These are phyloP conservation scores for Leptodactylus fuscus DNA, from an alignment of 2,113 vertebrate genomes.

Conservation along the genomic window DNA sequence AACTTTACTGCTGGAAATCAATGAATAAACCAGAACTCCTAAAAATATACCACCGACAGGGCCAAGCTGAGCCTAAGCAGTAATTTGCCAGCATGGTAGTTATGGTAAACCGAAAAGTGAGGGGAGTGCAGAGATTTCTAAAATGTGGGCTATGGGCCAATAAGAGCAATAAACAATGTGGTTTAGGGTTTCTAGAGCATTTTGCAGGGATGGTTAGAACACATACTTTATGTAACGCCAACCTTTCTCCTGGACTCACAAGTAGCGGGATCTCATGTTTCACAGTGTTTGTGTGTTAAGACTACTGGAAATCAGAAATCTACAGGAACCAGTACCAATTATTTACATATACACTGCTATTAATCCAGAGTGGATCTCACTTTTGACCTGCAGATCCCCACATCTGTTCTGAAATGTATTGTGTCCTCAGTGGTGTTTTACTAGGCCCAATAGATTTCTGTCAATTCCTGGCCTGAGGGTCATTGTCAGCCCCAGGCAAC, in stretches of 20 bases:
- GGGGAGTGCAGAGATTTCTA: conserved; percentile 50
- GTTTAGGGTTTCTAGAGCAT: conserved; percentile 27
- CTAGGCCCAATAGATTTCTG: too few species aligned
- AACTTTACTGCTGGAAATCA: conserved; percentile 31
- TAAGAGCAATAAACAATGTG: conserved; percentile 48
- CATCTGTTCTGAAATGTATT: neutral
- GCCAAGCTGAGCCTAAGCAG: conserved; percentile 42
- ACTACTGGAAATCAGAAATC: neutral
- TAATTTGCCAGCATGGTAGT: conserved; percentile 45
- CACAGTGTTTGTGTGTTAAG: conserved; percentile 7
- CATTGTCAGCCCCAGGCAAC: too few species aligned
- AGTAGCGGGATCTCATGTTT: conserved; percentile 27
- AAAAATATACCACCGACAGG: conserved; percentile 40
- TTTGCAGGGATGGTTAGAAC: conserved; percentile 6
- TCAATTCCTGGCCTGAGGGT: too few species aligned
- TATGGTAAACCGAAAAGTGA: conserved; percentile 49
- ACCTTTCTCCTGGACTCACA: conserved; percentile 40
- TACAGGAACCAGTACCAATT: neutral
- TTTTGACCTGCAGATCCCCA: neutral
- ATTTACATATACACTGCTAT: too few species aligned
- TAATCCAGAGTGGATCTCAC: neutral
- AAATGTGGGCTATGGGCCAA: conserved; percentile 46
- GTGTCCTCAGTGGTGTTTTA: too few species aligned
- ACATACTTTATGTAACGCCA: conserved; percentile 18
- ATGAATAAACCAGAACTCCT: conserved; percentile 27